Evolutionary conservation across 2,797 vertebrate genomes (phyloP), one percentile per base, ranked within the genome.

Genomic region (Podarcis lilfordi): DNA sequence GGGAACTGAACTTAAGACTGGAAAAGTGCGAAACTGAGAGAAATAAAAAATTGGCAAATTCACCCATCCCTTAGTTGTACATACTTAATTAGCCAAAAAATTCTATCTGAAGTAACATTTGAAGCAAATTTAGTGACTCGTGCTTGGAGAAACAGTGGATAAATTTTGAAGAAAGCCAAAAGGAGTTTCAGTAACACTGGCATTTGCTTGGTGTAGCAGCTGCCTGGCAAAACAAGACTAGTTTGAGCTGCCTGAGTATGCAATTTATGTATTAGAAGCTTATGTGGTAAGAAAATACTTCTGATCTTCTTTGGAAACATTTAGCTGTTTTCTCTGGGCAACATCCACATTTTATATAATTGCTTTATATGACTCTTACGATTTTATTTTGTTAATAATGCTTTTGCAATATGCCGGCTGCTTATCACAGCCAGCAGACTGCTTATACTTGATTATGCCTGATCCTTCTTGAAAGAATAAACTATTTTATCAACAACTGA

Each of bases 391-490:
- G 74, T 86, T 64, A 72, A 0, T 0, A 64, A 21, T 88, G 43
- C 76, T 90, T 55, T 88, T 88, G 82, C n/a, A 88, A 84, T 89
- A 85, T 32, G 77, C 66, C 50, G 6, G 37, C 2, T 85, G 76
- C 17, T 72, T 84, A 91, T 86, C 61, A 81, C 35, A 29, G 90
- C 80, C 64, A 93, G 89, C 78, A 83, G 32, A 13, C 29, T 89
- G 75, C 59, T 85, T 86, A 76, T 37, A 32, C 78, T 82, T 86
- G 79, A 82, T 88, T 90, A 77, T 50, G 86, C 29, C 72, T 71
- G 81, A 88, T 66, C 77, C 71, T 87, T 13, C 87, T 95, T 90
- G 90, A 92, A 88, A 43, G n/a, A 89, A 93, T 91, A 80, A 89
- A 79, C 66, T 86, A 79, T 86, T 55, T 88, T 85, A 68, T 86